A percentile compares a stretch with the other conserved stretches of the same genome.
phyloP scores from a whole-genome alignment of 2,113 vertebrate genomes.

The Cercocebus atys region DNA sequence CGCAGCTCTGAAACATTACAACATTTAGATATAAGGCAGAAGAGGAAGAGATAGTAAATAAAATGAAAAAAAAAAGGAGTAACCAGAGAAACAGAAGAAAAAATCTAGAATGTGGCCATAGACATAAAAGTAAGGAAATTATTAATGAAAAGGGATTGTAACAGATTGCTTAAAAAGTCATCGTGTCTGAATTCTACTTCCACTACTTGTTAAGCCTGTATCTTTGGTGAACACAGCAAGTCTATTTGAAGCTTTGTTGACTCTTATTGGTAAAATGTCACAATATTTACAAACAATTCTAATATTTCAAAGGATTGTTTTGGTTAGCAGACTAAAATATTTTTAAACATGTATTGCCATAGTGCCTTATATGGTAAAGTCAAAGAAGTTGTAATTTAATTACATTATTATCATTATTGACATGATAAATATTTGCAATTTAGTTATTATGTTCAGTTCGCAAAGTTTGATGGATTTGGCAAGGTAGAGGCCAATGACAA shows the following conservation, averaged over 20 bases:
- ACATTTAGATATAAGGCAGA: background rate
- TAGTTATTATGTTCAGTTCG: background rate
- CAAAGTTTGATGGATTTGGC: background rate
- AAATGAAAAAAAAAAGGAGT: background rate
- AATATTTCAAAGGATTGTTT: background rate
- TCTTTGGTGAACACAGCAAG: background rate
- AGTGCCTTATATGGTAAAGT: background rate
- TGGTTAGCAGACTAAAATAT: background rate
- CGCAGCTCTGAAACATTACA: background rate
- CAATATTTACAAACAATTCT: background rate
- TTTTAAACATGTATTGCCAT: background rate
- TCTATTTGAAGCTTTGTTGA: background rate
- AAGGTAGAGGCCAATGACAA: background rate
- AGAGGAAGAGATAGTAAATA: background rate
- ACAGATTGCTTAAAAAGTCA: background rate
- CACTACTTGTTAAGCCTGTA: no score
- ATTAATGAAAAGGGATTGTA: background rate
- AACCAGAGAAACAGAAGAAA: background rate
- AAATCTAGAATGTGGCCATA: background rate
- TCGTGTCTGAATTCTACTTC: background rate
- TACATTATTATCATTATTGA: background rate
- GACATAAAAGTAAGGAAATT: background rate
- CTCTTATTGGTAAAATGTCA: background rate
- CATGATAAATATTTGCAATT: background rate
- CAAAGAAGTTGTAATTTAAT: background rate